Base-by-base conservation (phyloP, 2,888 invertebrate species). In the Busseola fusca region DNA sequence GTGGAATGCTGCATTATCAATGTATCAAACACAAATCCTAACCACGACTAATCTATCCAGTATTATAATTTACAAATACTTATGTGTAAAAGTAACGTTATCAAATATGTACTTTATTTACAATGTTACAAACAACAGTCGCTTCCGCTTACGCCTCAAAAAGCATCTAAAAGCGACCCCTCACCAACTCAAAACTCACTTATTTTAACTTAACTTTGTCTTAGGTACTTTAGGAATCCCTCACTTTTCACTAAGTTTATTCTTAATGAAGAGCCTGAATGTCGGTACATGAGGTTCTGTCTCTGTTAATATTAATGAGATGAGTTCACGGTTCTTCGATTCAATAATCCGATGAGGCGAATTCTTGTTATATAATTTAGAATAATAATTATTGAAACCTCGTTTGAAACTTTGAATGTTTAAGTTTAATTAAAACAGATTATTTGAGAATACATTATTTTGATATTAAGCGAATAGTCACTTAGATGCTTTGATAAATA, bases 121-220 rank as follows among this genome's bases (percentile, higher is more conserved):
- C 48, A 18, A 69, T 52, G 5, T 45, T 7, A 5, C 45, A 34
- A 6, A 52, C 21, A 37, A 27, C 6, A 30, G 12, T 42, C 83
- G 83, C 80, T 74, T 34, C 21, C 70, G 69, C 76, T 67, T 68
- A 16, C 45, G 7, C 59, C 42, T 75, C 45, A 57, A 67, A 69
- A 48, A 70, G 81, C 83, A 78, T 57, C 62, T 76, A 74, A 62
- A 58, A 83, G 80, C 85, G 82, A 87, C 85, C 86, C 85, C 88
- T 88, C 80, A 85, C 87, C 84, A 92, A 92, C 92, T 93, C 91
- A 91, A 93, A 93, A 93, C 92, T 93, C 92, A 91, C 93, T 93
- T 93, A 93, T 92, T 93, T 91, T 89, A 93, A 93, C 92, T 92
- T 90, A 91, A 92, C 89, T 93, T 89, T 87, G 88, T 92, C 91